Evolutionary conservation across 2,888 invertebrate species (phyloP), one percentile per base, ranked within the genome.

Genomic region (Linnaemya vulpina): DNA sequence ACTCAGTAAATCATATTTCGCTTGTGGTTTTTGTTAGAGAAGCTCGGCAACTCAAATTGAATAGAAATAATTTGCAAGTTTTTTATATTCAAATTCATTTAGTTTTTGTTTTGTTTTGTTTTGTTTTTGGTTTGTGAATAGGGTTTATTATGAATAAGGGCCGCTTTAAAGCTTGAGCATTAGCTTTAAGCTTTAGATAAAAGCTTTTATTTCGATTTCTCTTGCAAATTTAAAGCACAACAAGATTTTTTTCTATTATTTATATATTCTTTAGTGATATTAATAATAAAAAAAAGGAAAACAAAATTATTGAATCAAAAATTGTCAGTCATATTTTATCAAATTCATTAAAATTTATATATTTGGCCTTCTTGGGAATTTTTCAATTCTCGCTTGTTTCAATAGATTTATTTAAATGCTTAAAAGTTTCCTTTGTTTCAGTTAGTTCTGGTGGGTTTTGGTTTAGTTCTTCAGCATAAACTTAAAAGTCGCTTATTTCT

Each of bases 401-500:
- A 71, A 71, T 63, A 65, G 40, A 62, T 70, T 74, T 53, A 51
- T 25, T 60, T 86, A 83, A 86, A 83, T 83, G 83, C 73, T 71
- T 77, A 58, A 80, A 74, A 55, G 49, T 79, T 82, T 60, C 49
- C 22, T 71, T 79, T 67, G 22, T 76, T 63, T 74, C 46, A 25
- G 38, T 79, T 74, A 30, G 30, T 35, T 80, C 78, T 83, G 78
- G 86, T 82, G 82, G 82, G 82, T 67, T 70, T 70, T 46, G 71
- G 43, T 74, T 68, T 38, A 53, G 43, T 35, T n/a, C 9, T 55
- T 43, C 0, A 1, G 1, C 40, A 51, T 1, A 43, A 58, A 40
- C 77, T 88, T 89, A 92, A 86, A 95, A 95, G 90, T 95, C 95
- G 92, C 95, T 95, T 87, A 95, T 94, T 93, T 95, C 95, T 83